Evolutionary conservation across 2,113 vertebrate genomes (phyloP).

Genomic region (Chionodraco myersi): DNA sequence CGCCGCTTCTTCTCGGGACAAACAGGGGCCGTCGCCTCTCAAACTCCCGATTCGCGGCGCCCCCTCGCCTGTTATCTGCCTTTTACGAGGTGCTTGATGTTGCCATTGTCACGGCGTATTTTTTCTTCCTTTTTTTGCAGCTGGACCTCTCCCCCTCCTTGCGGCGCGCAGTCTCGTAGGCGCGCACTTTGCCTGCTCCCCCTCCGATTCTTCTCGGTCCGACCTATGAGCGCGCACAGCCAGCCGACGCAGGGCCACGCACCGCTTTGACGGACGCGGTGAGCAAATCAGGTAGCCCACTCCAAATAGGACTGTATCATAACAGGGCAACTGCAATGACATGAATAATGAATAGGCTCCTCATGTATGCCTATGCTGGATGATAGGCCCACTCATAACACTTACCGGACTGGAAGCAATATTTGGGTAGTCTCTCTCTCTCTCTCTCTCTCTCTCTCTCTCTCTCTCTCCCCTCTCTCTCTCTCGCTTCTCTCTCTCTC

Average conservation of each 20-base stretch:
- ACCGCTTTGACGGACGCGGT: conserved; percentile 77
- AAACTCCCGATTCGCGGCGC: conserved; percentile 68
- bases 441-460: conserved; percentile 7
- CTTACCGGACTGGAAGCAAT: conserved; percentile 50
- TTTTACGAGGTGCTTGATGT: conserved; percentile 79
- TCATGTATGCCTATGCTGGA: conserved; percentile 65
- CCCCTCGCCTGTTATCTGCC: conserved; percentile 58
- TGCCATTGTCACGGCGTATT: conserved; percentile 81
- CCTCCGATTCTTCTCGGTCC: conserved; percentile 77
- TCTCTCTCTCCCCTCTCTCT: too few species aligned
- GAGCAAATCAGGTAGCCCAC: conserved; percentile 80
- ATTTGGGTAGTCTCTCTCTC: conserved; percentile 39
- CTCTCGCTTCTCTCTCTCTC: too few species aligned
- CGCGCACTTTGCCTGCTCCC: conserved; percentile 76
- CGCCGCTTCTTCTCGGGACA: conserved; percentile 63
- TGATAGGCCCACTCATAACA: conserved; percentile 65
- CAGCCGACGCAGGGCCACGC: conserved; percentile 82
- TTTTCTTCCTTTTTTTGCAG: conserved; percentile 73
- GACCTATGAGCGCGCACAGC: conserved; percentile 89
- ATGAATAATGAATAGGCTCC: conserved; percentile 79
- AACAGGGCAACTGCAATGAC: conserved; percentile 80
- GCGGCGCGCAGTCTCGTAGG: conserved; percentile 82
- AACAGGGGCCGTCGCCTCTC: conserved; percentile 59
- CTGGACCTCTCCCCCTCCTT: conserved; percentile 84
- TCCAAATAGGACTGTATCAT: conserved; percentile 77